These are phyloP conservation scores for Hirtodrosophila alboralis DNA, from an alignment of 2,888 invertebrate species.

Conservation along the genomic window DNA sequence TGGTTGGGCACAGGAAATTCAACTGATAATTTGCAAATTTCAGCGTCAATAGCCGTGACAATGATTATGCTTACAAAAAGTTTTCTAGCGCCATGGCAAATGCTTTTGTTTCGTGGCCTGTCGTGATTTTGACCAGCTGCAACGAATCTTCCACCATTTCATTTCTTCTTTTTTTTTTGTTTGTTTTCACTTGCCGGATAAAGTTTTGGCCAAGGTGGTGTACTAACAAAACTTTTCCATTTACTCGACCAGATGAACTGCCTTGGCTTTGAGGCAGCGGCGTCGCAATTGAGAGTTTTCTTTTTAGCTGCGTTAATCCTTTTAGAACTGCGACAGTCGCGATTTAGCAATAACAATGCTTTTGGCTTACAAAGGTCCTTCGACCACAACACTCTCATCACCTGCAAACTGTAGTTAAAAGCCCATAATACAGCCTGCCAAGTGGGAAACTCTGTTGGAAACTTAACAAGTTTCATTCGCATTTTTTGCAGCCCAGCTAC, in stretches of 20 bases:
- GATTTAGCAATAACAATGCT: slow-evolving; percentile 21
- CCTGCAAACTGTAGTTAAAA: slow-evolving; percentile 13
- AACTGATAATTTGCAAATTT: slow-evolving; percentile 78
- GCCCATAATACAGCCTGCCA: slow-evolving; percentile 1
- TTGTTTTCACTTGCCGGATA: slow-evolving; percentile 40
- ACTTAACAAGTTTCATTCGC: slow-evolving; percentile 7
- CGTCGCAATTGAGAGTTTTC: slow-evolving; percentile 36
- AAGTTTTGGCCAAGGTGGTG: slow-evolving; percentile 64
- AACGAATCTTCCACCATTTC: slow-evolving; percentile 23
- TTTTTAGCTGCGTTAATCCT: slow-evolving; percentile 44
- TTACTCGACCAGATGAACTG: slow-evolving; percentile 72
- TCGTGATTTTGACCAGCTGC: slow-evolving; percentile 53
- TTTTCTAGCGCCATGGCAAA: slow-evolving; percentile 52
- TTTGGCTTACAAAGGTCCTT: slow-evolving; percentile 14
- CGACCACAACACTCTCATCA: slow-evolving; percentile 9
- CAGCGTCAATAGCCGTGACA: slow-evolving; percentile 75
- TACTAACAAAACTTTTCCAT: slow-evolving; percentile 74
- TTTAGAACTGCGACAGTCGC: slow-evolving; percentile 37
- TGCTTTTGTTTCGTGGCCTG: slow-evolving; percentile 59
- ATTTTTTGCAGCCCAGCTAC: slow-evolving; percentile 31
- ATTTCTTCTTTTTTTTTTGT: slow-evolving; percentile 28
- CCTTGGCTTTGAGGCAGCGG: slow-evolving; percentile 15
- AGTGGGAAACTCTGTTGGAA: slow-evolving; percentile 2
- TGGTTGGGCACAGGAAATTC: slow-evolving; percentile 17
- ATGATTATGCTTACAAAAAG: slow-evolving; percentile 64